Conservation (phyloP, 2,888 invertebrate species). For the Podotricha telesiphe region DNA sequence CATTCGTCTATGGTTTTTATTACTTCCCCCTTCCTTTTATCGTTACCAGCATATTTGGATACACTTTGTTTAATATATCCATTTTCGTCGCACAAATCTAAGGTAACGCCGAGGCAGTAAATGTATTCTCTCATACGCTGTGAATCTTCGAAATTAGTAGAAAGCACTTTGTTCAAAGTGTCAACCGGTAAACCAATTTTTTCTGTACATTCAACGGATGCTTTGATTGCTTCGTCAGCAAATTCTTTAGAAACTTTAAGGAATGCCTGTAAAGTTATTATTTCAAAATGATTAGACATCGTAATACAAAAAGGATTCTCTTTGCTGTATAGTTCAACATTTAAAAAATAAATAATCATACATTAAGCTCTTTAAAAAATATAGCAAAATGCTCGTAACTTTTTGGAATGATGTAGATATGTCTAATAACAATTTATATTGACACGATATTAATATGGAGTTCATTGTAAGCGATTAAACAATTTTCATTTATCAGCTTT, state of each 20-base stretch:
- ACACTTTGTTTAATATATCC: not conserved
- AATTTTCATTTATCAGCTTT: no score
- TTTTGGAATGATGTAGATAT: no score
- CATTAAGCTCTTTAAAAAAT: no score
- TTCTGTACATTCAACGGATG: not conserved
- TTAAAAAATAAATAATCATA: no score
- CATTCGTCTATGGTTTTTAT: slow-evolving; percentile 4
- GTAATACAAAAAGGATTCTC: no score
- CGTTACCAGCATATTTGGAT: not conserved
- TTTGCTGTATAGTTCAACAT: no score
- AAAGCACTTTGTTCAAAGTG: not conserved
- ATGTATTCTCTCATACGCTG: not conserved
- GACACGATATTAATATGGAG: no score
- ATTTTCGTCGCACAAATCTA: not conserved
- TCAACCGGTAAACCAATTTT: not conserved
- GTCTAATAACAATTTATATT: no score
- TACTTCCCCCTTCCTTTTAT: not conserved
- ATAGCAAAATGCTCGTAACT: no score
- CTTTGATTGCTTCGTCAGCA: not conserved
- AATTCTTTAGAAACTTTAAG: not conserved
- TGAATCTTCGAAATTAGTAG: not conserved
- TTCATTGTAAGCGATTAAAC: no score
- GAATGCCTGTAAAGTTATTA: not conserved
- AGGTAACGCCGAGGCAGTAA: not conserved
- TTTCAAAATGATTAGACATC: not conserved